Evolutionary conservation across 2,888 invertebrate genomes (phyloP).

Genomic region (Muschampia plurimacula): DNA sequence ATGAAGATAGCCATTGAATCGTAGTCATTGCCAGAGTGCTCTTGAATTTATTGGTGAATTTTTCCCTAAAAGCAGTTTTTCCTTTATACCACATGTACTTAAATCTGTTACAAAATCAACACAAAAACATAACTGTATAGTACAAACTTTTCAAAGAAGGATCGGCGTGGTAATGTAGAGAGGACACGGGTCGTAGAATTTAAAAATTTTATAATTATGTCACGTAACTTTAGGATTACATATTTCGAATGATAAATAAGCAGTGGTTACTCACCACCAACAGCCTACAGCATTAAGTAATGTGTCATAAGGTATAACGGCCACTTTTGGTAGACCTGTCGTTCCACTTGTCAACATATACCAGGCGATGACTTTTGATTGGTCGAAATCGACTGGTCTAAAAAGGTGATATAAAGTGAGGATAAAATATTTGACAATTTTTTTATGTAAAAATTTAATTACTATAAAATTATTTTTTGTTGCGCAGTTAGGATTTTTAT

Average conservation of each 20-base stretch:
- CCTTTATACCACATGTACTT: background rate
- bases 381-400: slow-evolving; percentile 60
- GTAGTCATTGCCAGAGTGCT: slow-evolving; percentile 54
- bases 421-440: too few relatives aligned
- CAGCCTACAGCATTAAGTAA: slow-evolving; percentile 52
- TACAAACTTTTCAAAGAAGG: too few relatives aligned
- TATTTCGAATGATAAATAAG: too few relatives aligned
- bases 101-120: too few relatives aligned
- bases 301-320: slow-evolving; percentile 55
- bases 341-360: slow-evolving; percentile 65
- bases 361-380: slow-evolving; percentile 55
- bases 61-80: slow-evolving; percentile 48
- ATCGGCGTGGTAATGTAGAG: too few relatives aligned
- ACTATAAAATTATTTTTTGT: too few relatives aligned
- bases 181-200: too few relatives aligned
- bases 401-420: slow-evolving; percentile 37
- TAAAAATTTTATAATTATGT: too few relatives aligned
- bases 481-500: too few relatives aligned
- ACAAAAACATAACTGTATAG: too few relatives aligned
- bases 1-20: slow-evolving; percentile 62
- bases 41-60: slow-evolving; percentile 48
- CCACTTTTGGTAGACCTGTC: slow-evolving; percentile 61
- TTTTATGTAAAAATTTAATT: too few relatives aligned
- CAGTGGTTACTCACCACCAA: slow-evolving; percentile 57
- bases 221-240: too few relatives aligned